phyloP scores from a whole-genome alignment of 2,888 invertebrate genomes.

The Trissolcus japonicus region DNA sequence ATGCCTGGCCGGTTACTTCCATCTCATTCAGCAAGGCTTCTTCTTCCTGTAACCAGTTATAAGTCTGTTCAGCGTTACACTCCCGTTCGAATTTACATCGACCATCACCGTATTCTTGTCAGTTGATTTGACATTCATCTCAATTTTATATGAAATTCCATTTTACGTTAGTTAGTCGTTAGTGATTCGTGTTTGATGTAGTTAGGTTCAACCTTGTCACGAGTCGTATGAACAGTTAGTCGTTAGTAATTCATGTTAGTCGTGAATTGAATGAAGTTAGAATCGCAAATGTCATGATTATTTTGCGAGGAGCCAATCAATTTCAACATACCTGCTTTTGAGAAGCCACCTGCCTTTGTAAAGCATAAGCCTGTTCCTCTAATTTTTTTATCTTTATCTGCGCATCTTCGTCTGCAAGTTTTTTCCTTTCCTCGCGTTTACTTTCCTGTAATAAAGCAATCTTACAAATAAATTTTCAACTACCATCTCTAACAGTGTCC shows the following conservation, averaged over 20 bases:
- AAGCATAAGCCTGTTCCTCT: constrained; percentile 94
- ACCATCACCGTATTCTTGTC: constrained; percentile 23
- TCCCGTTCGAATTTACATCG: constrained; percentile 67
- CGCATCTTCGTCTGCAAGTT: constrained; percentile 96
- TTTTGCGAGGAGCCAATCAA: neutral
- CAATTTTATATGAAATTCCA: constrained; percentile 1
- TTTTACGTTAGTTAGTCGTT: constrained; percentile 53
- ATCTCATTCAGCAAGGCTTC: constrained; percentile 98
- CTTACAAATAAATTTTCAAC: constrained; percentile 52
- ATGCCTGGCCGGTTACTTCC: constrained; percentile 99
- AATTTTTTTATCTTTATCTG: constrained; percentile 94
- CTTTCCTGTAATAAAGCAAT: constrained; percentile 81
- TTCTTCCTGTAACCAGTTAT: constrained; percentile 84
- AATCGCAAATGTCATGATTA: neutral
- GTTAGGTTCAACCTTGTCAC: constrained; percentile 58
- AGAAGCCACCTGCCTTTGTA: constrained; percentile 92
- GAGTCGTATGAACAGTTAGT: no score
- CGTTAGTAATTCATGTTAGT: no score
- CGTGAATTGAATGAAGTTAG: no score
- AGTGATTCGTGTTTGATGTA: constrained; percentile 57
- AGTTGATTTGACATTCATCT: constrained; percentile 7
- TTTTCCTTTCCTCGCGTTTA: constrained; percentile 92
- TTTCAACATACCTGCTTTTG: constrained; percentile 83
- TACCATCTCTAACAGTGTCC: constrained; percentile 29
- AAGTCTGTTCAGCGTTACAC: constrained; percentile 75